Conservation (phyloP, 2,888 invertebrate species). For the Periphyllus acericola region DNA sequence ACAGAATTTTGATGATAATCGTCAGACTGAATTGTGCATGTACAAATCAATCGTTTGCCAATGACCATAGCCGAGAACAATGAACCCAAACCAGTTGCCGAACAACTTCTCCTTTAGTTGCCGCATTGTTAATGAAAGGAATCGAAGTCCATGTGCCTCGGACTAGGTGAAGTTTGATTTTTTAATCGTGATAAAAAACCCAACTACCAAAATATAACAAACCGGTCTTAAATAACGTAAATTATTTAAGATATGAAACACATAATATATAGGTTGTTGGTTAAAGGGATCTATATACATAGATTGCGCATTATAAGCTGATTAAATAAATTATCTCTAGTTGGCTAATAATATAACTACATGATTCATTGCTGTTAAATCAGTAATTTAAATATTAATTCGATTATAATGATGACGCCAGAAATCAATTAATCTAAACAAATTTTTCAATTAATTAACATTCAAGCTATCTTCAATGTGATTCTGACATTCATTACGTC, state of each 20-base stretch:
- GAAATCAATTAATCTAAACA: background rate
- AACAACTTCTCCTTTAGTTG: slow-evolving; percentile 46
- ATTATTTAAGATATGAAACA: slow-evolving; percentile 45
- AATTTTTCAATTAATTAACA: background rate
- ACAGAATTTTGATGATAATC: slow-evolving; percentile 15
- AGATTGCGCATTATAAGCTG: background rate
- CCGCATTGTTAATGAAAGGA: slow-evolving; percentile 49
- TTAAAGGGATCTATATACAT: background rate
- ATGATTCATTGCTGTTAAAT: background rate
- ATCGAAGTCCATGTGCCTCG: slow-evolving; percentile 22
- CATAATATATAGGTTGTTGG: background rate
- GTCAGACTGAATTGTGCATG: slow-evolving; percentile 34
- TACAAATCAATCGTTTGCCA: slow-evolving; percentile 56
- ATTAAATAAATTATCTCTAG: slow-evolving; percentile 2
- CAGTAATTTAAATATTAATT: background rate
- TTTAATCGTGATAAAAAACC: slow-evolving; percentile 54
- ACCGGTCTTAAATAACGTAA: slow-evolving; percentile 51
- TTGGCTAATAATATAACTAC: background rate
- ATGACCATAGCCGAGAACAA: slow-evolving; percentile 48
- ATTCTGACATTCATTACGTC: background rate
- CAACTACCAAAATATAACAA: slow-evolving; percentile 51
- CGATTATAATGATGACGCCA: background rate
- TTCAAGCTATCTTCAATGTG: background rate
- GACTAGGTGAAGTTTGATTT: slow-evolving; percentile 60
- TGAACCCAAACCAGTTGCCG: slow-evolving; percentile 57